Evolutionary conservation across 1,140 invertebrate species (phyloP).

Genomic region (Planococcus citri): DNA sequence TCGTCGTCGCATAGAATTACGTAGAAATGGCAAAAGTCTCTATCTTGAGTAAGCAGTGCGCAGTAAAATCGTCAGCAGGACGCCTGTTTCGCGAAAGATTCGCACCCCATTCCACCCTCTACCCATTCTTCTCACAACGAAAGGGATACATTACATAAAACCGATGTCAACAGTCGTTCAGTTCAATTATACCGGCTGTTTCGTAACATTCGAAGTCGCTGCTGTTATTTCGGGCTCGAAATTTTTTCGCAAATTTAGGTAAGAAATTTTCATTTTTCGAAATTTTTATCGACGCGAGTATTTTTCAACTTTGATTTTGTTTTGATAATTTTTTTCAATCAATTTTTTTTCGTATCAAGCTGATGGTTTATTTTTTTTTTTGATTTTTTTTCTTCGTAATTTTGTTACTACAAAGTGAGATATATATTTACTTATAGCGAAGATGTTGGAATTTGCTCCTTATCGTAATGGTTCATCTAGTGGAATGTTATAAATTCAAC

Average conservation of each 20-base stretch:
- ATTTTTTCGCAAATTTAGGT: background rate
- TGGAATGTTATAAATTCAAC: too few species aligned
- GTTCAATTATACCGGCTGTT: background rate
- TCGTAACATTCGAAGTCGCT: background rate
- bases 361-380: too few species aligned
- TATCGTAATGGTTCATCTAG: too few species aligned
- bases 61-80: background rate
- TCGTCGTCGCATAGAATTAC: background rate
- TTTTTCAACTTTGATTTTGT: background rate
- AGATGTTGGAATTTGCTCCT: too few species aligned
- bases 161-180: slow-evolving; percentile 5
- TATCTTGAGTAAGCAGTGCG: background rate
- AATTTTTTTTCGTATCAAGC: background rate
- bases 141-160: slow-evolving; percentile 7
- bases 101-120: background rate
- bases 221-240: background rate
- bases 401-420: too few species aligned
- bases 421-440: too few species aligned
- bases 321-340: background rate
- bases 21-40: background rate
- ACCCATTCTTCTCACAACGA: background rate
- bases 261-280: background rate
- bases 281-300: background rate
- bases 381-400: too few species aligned
- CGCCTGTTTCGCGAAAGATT: background rate